Percentiles rank a stretch among this genome's conserved stretches.
Conservation (phyloP, 2,113 vertebrate genomes). For the Oplegnathus fasciatus region DNA sequence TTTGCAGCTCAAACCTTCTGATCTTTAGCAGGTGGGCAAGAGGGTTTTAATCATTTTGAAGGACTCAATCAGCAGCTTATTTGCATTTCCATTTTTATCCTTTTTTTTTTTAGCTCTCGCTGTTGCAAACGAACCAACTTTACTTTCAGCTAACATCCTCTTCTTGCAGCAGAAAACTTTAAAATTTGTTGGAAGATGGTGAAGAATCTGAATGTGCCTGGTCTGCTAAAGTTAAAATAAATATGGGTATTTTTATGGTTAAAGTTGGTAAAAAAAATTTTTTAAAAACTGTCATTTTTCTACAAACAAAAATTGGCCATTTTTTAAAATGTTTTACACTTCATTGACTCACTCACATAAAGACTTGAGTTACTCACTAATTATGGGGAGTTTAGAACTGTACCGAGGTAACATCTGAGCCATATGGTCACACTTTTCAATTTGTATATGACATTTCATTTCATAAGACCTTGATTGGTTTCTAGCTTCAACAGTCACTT, state of each 20-base stretch:
- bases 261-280: background rate
- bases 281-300: too few species aligned
- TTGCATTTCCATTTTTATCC: background rate
- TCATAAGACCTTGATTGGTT: slow-evolving; percentile 51
- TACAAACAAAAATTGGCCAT: background rate
- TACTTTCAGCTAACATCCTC: background rate
- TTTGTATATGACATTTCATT: slow-evolving; percentile 51
- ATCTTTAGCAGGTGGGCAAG: background rate
- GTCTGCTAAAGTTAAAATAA: background rate
- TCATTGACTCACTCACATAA: background rate
- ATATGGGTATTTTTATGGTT: background rate
- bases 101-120: too few species aligned
- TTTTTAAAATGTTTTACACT: background rate
- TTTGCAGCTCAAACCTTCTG: background rate
- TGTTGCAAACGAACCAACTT: background rate
- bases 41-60: background rate
- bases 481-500: slow-evolving; percentile 38
- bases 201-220: background rate
- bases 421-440: slow-evolving; percentile 25
- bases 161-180: background rate
- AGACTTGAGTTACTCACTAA: background rate
- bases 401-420: background rate
- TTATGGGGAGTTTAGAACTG: background rate
- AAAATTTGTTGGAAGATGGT: background rate
- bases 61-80: background rate